Percentiles rank a stretch among this genome's conserved stretches.
These are phyloP conservation scores for Lamprotornis superbus DNA, from an alignment of 2,113 vertebrate species.

Conservation along the genomic window DNA sequence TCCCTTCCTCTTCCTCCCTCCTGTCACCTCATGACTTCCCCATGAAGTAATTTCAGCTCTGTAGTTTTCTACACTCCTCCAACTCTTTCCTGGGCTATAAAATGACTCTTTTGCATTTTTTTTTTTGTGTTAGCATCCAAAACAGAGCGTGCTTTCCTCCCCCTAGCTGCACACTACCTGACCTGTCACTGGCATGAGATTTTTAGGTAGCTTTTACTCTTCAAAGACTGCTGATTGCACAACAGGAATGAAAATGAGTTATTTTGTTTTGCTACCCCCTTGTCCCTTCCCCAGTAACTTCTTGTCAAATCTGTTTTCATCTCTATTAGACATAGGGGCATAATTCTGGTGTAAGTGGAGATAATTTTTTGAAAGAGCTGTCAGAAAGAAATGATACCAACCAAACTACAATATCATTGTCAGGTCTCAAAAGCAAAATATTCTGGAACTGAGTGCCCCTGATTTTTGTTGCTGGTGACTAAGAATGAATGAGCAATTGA, in stretches of 20 bases:
- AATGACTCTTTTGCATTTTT: neutral
- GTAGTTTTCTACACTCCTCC: neutral
- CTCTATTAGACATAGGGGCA: neutral
- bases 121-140: neutral
- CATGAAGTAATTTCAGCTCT: neutral
- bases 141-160: neutral
- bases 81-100: neutral
- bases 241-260: neutral
- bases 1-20: neutral
- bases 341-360: neutral
- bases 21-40: neutral
- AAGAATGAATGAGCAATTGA: neutral
- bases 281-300: neutral
- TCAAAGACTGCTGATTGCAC: neutral
- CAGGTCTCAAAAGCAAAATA: neutral
- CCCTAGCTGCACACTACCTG: neutral
- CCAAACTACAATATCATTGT: neutral
- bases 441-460: neutral
- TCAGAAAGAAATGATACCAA: neutral
- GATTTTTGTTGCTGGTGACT: neutral
- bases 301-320: neutral
- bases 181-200: neutral
- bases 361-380: neutral
- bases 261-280: neutral
- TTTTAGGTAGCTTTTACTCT: neutral